phyloP scores from a whole-genome alignment of 2,888 invertebrate species.

The Papilio gigon region DNA sequence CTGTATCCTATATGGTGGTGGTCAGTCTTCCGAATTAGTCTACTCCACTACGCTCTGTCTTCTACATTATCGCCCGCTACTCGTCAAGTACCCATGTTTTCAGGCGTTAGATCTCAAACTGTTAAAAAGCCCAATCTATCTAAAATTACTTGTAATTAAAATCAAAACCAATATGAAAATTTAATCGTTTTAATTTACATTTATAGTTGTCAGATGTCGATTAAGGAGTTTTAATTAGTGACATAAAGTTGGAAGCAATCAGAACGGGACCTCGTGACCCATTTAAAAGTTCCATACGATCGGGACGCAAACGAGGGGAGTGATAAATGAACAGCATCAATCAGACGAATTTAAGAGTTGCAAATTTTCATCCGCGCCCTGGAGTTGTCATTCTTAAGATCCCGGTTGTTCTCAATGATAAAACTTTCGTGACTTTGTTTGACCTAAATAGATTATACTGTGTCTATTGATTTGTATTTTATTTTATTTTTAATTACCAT shows the following conservation, averaged over 20 bases:
- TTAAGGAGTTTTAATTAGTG: constrained; percentile 75
- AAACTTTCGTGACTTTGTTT: constrained; percentile 50
- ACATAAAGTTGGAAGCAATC: constrained; percentile 68
- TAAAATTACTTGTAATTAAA: too few species aligned
- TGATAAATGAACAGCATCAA: constrained; percentile 81
- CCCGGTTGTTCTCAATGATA: constrained; percentile 62
- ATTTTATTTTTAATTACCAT: not conserved
- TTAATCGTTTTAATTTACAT: not conserved
- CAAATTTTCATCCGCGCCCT: constrained; percentile 73
- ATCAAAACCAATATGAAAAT: too few species aligned
- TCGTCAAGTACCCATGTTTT: too few species aligned
- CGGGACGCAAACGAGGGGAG: constrained; percentile 71
- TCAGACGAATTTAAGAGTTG: constrained; percentile 79
- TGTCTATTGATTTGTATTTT: constrained; percentile 3
- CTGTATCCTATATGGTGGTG: too few species aligned
- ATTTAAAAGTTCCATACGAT: constrained; percentile 77
- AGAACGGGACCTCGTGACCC: constrained; percentile 77
- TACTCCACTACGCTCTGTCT: too few species aligned
- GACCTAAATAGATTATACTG: constrained; percentile 7
- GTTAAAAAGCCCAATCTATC: too few species aligned
- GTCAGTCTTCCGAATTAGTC: too few species aligned
- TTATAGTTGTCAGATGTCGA: constrained; percentile 58
- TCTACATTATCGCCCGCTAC: too few species aligned
- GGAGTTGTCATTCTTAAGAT: constrained; percentile 63
- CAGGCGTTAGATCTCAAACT: too few species aligned